A percentile compares a stretch with the other conserved stretches of the same genome.
phyloP scores from a whole-genome alignment of 2,113 vertebrate genomes.

The Ancistrus triradiatus region DNA sequence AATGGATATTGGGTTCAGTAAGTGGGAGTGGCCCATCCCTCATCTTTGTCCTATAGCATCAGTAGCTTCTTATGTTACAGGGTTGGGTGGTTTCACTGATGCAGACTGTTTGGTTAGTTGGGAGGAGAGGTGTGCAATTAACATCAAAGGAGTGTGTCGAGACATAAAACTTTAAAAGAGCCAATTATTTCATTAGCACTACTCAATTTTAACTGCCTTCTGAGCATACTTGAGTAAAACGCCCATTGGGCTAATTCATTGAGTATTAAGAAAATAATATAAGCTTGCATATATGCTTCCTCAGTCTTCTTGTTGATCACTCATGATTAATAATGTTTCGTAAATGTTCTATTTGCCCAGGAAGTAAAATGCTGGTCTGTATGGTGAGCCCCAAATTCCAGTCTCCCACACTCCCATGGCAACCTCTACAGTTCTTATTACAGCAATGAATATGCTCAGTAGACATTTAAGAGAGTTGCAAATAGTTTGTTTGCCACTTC shows the following conservation, averaged over 20 bases:
- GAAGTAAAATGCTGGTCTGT: no score
- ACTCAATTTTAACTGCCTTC: no score
- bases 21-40: no score
- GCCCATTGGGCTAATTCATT: no score
- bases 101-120: not conserved
- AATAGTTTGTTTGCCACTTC: not conserved
- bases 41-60: no score
- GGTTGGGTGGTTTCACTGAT: not conserved
- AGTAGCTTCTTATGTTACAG: not conserved
- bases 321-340: no score
- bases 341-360: not conserved
- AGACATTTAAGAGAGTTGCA: conserved; percentile 39
- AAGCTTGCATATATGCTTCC: no score
- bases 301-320: no score
- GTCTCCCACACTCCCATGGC: conserved; percentile 37
- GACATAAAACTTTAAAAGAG: no score
- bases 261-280: not conserved
- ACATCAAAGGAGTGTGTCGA: not conserved
- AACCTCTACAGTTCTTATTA: conserved; percentile 27
- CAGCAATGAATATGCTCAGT: conserved; percentile 44
- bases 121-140: not conserved
- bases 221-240: no score
- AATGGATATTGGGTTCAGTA: no score
- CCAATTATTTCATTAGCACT: no score
- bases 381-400: conserved; percentile 36